Conservation (phyloP, 1,140 invertebrate species). For the Drusus annulatus region DNA sequence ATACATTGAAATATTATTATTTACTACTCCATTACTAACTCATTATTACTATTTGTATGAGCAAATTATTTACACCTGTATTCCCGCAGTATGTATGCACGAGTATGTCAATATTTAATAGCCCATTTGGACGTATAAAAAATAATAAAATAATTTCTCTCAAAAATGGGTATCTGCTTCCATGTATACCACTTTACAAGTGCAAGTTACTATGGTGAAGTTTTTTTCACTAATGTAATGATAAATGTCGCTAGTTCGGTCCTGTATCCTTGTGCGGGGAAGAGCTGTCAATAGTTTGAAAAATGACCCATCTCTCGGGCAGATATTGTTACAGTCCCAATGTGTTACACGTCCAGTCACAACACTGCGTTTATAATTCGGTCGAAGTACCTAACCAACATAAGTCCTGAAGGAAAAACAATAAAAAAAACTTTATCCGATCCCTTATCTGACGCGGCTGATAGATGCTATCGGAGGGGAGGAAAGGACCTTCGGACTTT, state of each 20-base stretch:
- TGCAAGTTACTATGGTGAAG: too few species aligned
- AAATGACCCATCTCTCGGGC: constrained; percentile 52
- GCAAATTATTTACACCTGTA: too few species aligned
- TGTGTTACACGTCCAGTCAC: constrained; percentile 58
- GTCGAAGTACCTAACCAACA: constrained; percentile 10
- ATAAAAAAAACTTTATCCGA: constrained; percentile 43
- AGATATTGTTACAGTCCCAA: constrained; percentile 52
- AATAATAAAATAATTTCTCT: too few species aligned
- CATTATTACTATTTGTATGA: too few species aligned
- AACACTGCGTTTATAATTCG: constrained; percentile 56
- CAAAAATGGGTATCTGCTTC: too few species aligned
- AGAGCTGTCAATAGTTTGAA: constrained; percentile 58
- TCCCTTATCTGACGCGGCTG: constrained; percentile 52
- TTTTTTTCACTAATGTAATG: too few species aligned
- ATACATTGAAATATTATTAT: too few species aligned
- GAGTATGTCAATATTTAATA: too few species aligned
- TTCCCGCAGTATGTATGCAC: too few species aligned
- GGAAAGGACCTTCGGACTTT: constrained; percentile 23
- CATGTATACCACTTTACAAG: too few species aligned
- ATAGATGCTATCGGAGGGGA: constrained; percentile 54
- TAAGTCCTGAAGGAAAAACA: neutral
- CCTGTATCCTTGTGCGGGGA: constrained; percentile 6
- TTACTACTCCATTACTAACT: too few species aligned
- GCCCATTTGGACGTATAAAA: too few species aligned
- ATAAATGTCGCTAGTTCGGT: neutral